Base-by-base conservation (phyloP, 2,888 invertebrate species). In the Omphaloscelis lunosa region DNA sequence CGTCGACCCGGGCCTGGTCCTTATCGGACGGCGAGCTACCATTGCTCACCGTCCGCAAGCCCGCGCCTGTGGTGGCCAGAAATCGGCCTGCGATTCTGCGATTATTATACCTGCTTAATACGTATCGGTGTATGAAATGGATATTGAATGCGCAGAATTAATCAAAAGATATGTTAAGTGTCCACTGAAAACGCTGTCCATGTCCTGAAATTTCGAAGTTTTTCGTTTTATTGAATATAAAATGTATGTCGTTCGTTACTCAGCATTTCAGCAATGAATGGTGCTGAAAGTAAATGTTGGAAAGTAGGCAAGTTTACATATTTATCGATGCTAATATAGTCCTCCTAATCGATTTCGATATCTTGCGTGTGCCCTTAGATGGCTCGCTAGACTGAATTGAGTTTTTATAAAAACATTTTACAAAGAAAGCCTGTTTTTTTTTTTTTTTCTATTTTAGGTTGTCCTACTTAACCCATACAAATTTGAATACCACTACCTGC, bases 141-240 rank as follows among this genome's bases (percentile, higher is more conserved):
- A n/a, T 56, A 9, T n/a, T 27, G 0, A 76, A 72, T 53, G 5
- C 11, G 7, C 17, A 23, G 20, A n/a, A 53, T 58, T 9, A 23
- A 75, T 48, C 4, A 53, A 62, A 61, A 53, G 0, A 4, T 63
- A 23, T 23, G 11, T 17, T 11, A 23, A 53, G 23, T 34, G 23
- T 56, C 34, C n/a, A 8, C 0, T 63, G 34, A 75, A 67, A 74
- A 62, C 9, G 15, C 12, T 61, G 6, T 53, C 2, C 15, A 27
- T 34, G 15, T 62, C 4, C 41, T 61, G 51, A 6, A 73, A 34
- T 73, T 20, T 12, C 5, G 3, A 34, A 62, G 11, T 39, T 34
- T 11, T 6, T 51, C 8, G 6, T 6, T 74, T 72, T 53, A 73
- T 72, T 72, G 20, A 62, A 29, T n/a, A 17, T 15, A n/a, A n/a